Conservation (phyloP, 2,888 invertebrate genomes). For the Junonia oenone region DNA sequence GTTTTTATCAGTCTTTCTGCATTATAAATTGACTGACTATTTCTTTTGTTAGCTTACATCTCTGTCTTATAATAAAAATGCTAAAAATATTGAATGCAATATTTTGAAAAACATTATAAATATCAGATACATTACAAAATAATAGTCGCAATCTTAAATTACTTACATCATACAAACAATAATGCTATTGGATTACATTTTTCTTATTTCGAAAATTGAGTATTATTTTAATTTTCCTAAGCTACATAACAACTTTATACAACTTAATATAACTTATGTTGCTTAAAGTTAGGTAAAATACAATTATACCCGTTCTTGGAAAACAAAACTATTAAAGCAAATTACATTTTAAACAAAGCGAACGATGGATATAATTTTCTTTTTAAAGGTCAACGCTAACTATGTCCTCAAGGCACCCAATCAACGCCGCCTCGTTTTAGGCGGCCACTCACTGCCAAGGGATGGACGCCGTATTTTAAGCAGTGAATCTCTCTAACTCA, state of each 20-base stretch:
- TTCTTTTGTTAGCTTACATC: conserved; percentile 7
- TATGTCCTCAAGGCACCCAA: too few species aligned
- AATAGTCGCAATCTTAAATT: not conserved
- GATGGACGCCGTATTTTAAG: too few species aligned
- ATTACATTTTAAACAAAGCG: not conserved
- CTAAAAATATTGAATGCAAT: conserved; percentile 26
- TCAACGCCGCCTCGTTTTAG: too few species aligned
- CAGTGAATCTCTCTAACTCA: too few species aligned
- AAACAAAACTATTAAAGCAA: conserved; percentile 28
- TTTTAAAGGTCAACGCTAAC: not conserved
- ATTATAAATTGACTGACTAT: conserved; percentile 52
- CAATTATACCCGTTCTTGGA: conserved; percentile 41
- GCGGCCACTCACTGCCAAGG: too few species aligned
- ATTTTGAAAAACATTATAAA: conserved; percentile 14
- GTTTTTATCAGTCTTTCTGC: conserved; percentile 56
- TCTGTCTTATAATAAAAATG: conserved; percentile 14
- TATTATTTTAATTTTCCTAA: conserved; percentile 29
- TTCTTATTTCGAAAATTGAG: conserved; percentile 14
- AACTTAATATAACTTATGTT: conserved; percentile 29
- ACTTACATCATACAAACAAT: not conserved
- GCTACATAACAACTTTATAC: conserved; percentile 67
- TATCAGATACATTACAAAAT: conserved; percentile 11
- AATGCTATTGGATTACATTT: conserved; percentile 24
- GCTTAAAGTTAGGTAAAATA: conserved; percentile 29
- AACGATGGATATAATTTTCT: not conserved